phyloP scores from a whole-genome alignment of 53 echinoderm and acorn worm species.

The Arbacia lixula region DNA sequence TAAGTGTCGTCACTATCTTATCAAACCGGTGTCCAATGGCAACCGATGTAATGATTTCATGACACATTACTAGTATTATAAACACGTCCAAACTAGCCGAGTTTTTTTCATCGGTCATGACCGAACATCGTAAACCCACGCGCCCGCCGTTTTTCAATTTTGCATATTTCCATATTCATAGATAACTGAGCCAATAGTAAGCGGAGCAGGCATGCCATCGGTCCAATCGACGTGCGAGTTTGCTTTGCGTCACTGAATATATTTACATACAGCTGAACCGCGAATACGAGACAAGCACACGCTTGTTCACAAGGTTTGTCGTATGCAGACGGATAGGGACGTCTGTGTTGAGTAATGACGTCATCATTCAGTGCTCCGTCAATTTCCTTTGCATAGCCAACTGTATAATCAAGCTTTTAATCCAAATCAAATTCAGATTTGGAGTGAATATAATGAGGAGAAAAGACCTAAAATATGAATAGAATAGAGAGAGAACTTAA shows the following conservation, averaged over 20 bases:
- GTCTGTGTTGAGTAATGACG: background rate
- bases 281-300: conserved; percentile 28
- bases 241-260: conserved; percentile 39
- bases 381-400: no score
- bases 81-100: conserved; percentile 21
- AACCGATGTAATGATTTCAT: conserved; percentile 41
- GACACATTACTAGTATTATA: conserved; percentile 27
- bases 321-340: background rate
- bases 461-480: background rate
- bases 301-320: background rate
- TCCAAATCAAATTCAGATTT: no score
- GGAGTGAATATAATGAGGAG: no score
- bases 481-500: background rate
- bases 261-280: conserved; percentile 62
- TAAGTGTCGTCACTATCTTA: background rate
- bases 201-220: background rate
- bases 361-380: background rate
- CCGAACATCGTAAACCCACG: conserved; percentile 40
- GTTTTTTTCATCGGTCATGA: conserved; percentile 7
- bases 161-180: conserved; percentile 52
- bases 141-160: conserved; percentile 46
- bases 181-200: background rate
- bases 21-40: conserved; percentile 47
- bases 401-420: no score
- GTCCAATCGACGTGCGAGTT: conserved; percentile 20